Percentiles rank a stretch among this genome's conserved stretches.
Evolutionary conservation across 1,140 invertebrate genomes (phyloP).

Genomic region (Globodera rostochiensis): DNA sequence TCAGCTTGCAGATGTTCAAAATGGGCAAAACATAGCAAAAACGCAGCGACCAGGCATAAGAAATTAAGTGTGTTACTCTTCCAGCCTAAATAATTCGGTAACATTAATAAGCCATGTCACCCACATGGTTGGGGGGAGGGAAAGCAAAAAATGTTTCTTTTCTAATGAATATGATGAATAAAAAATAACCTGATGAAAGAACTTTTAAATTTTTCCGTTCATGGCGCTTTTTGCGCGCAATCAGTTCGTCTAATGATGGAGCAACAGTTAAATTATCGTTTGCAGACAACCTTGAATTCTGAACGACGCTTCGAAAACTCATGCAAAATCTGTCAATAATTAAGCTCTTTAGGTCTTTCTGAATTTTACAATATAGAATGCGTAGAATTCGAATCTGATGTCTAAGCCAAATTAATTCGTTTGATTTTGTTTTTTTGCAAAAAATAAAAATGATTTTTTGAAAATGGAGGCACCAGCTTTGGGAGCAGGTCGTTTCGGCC

Average conservation of each 20-base stretch:
- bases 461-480: too few species aligned
- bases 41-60: not conserved
- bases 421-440: too few species aligned
- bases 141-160: not conserved
- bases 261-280: not conserved
- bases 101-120: not conserved
- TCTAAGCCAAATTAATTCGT: too few species aligned
- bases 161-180: not conserved
- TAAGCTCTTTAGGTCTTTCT: too few species aligned
- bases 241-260: not conserved
- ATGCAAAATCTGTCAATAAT: not conserved
- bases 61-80: not conserved
- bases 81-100: not conserved
- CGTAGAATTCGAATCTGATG: too few species aligned
- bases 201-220: not conserved
- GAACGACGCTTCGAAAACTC: not conserved
- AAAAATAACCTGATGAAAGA: not conserved
- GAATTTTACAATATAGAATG: too few species aligned
- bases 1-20: slow-evolving; percentile 5
- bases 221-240: not conserved
- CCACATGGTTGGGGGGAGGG: too few species aligned
- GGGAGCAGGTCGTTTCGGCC: too few species aligned
- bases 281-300: not conserved
- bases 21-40: slow-evolving; percentile 11
- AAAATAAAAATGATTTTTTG: too few species aligned